Evolutionary conservation across 2,888 invertebrate species (phyloP).

Genomic region (Adelphocoris suturalis): DNA sequence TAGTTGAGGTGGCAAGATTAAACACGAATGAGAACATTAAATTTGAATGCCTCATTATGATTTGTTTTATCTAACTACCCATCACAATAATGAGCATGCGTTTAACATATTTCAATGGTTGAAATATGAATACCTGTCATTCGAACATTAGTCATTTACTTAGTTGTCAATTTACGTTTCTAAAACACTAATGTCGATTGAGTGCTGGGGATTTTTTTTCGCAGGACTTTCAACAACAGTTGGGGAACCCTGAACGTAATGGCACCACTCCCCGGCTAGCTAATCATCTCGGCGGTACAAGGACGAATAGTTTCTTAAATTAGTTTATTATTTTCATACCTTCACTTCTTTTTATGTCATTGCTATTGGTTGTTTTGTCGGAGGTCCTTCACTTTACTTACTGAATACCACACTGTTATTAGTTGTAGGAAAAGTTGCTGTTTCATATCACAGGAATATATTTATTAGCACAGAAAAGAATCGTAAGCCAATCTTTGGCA

Average conservation of each 20-base stretch:
- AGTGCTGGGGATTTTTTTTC: neutral
- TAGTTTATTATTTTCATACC: conserved; percentile 5
- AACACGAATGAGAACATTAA: neutral
- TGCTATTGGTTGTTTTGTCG: neutral
- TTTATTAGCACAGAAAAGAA: too few species aligned
- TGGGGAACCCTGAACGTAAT: neutral
- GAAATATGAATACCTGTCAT: neutral
- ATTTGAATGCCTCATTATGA: neutral
- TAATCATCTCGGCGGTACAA: neutral
- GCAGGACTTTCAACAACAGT: conserved; percentile 24
- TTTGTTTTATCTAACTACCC: neutral
- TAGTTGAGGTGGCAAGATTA: neutral
- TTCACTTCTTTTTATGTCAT: conserved; percentile 9
- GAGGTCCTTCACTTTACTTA: neutral
- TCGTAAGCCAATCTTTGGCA: too few species aligned
- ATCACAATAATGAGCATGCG: neutral
- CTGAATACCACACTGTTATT: too few species aligned
- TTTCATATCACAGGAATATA: too few species aligned
- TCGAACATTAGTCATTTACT: neutral
- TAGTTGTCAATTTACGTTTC: neutral
- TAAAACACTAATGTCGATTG: neutral
- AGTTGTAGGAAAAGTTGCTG: too few species aligned
- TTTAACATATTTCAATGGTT: neutral
- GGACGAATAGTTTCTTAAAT: conserved; percentile 12
- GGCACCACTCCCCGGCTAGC: neutral